Conservation (phyloP, 2,113 vertebrate genomes). For the Peucedramus taeniatus region DNA sequence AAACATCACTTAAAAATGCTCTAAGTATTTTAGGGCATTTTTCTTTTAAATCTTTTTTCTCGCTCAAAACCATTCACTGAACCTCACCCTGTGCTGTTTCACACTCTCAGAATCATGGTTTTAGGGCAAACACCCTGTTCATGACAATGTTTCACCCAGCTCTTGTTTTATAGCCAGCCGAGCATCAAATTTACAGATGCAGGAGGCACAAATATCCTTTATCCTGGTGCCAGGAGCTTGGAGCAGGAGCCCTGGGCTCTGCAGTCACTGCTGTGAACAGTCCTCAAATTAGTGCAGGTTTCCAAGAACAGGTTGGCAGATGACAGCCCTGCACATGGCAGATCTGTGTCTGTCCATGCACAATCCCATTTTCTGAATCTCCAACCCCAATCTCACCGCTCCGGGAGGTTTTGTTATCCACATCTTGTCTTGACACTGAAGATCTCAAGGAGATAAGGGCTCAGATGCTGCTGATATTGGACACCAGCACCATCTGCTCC, state of each 20-base stretch:
- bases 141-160: background rate
- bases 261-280: background rate
- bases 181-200: background rate
- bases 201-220: background rate
- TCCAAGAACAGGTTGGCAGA: background rate
- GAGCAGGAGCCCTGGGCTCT: background rate
- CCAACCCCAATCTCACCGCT: rapidly evolving
- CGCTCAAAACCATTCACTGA: background rate
- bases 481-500: conserved; percentile 34
- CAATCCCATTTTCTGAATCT: background rate
- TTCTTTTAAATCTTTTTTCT: background rate
- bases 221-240: rapidly evolving
- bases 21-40: background rate
- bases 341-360: background rate
- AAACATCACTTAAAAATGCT: background rate
- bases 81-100: background rate
- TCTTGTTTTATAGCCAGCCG: background rate
- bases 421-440: background rate
- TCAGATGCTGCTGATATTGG: background rate
- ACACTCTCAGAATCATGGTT: rapidly evolving
- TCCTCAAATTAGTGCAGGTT: background rate
- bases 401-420: background rate
- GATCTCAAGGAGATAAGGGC: background rate
- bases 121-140: background rate
- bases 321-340: rapidly evolving